Percentiles rank a stretch among this genome's conserved stretches.
Evolutionary conservation across 2,888 invertebrate genomes (phyloP).

Genomic region (Meganola albula): DNA sequence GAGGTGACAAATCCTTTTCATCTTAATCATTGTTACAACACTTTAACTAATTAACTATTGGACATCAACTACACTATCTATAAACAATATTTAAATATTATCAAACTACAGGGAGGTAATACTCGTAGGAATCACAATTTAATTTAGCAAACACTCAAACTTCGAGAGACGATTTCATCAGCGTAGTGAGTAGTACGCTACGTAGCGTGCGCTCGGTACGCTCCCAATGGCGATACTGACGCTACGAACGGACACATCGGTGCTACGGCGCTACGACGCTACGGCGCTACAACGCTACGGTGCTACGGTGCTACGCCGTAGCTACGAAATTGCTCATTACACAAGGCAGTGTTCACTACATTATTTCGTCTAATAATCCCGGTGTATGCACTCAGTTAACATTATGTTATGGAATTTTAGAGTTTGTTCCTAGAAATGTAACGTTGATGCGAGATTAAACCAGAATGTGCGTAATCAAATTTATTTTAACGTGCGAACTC

Average conservation of each 20-base stretch:
- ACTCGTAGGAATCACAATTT: slow-evolving; percentile 23
- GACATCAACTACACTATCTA: slow-evolving; percentile 27
- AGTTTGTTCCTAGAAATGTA: slow-evolving; percentile 4
- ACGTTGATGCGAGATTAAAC: slow-evolving; percentile 19
- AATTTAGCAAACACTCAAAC: slow-evolving; percentile 13
- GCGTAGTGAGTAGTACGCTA: slow-evolving; percentile 14
- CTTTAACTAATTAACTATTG: slow-evolving; percentile 26
- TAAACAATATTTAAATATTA: no score
- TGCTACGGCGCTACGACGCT: slow-evolving; percentile 12
- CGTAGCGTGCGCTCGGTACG: slow-evolving; percentile 31
- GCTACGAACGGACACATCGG: no score
- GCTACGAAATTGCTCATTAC: slow-evolving; percentile 53
- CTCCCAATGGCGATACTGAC: slow-evolving; percentile 31
- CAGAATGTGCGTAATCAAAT: slow-evolving; percentile 27
- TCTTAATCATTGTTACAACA: slow-evolving; percentile 47
- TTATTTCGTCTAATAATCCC: slow-evolving; percentile 61
- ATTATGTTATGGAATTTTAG: slow-evolving; percentile 38
- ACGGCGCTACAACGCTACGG: slow-evolving; percentile 20
- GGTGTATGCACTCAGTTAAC: slow-evolving; percentile 46
- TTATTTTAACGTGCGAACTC: slow-evolving; percentile 25
- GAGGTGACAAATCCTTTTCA: slow-evolving; percentile 68
- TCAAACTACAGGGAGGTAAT: slow-evolving; percentile 24
- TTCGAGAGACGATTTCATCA: slow-evolving; percentile 1
- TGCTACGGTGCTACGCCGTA: slow-evolving; percentile 21
- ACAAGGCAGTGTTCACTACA: slow-evolving; percentile 43